These are phyloP conservation scores for Chaetodon trifascialis DNA, from an alignment of 2,113 vertebrate species.

Conservation along the genomic window DNA sequence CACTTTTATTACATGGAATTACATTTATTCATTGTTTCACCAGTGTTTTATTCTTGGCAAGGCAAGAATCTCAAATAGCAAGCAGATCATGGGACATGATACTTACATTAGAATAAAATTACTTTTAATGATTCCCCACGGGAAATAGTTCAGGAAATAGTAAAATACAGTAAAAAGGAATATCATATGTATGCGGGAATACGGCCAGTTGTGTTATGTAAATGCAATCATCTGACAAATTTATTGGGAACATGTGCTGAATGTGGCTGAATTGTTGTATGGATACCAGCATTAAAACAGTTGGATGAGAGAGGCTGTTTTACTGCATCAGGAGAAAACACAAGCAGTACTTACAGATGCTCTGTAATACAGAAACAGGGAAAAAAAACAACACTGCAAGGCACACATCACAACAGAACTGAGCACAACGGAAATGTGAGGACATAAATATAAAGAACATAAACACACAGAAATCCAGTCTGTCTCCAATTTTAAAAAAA, in stretches of 20 bases:
- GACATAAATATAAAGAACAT: neutral
- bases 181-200: neutral
- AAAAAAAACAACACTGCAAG: neutral
- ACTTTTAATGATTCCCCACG: constrained; percentile 22
- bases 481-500: neutral
- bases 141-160: constrained; percentile 22
- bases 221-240: constrained; percentile 31
- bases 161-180: constrained; percentile 1
- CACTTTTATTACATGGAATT: constrained; percentile 9
- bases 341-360: neutral
- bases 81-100: constrained; percentile 6
- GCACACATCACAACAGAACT: neutral
- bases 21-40: neutral
- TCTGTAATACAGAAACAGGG: no score
- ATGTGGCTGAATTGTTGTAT: neutral
- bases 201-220: constrained; percentile 2
- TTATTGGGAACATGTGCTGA: constrained; percentile 10
- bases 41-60: constrained; percentile 13
- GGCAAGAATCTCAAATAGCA: constrained; percentile 17
- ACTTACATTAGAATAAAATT: constrained; percentile 11
- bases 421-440: neutral
- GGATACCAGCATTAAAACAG: constrained; percentile 14
- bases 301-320: neutral
- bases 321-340: neutral
- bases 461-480: neutral